Conservation (phyloP, 1,140 invertebrate species). For the Dufourea novaeangliae region DNA sequence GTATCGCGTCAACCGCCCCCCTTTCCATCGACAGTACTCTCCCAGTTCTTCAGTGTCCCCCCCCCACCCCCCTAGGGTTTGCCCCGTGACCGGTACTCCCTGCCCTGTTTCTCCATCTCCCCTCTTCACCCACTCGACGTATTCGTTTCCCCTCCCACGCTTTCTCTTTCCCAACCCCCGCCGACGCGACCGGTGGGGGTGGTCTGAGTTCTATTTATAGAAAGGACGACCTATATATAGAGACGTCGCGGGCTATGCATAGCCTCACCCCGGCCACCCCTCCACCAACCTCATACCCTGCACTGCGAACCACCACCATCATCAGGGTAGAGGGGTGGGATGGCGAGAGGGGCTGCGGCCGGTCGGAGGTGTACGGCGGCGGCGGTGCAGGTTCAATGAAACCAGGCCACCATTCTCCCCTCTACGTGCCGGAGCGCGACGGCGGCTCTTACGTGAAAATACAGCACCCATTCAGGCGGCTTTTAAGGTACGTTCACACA, state of each 20-base stretch:
- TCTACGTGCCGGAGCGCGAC: slow-evolving; percentile 16
- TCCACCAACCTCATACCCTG: slow-evolving; percentile 33
- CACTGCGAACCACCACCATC: slow-evolving; percentile 59
- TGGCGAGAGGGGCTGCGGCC: slow-evolving; percentile 35
- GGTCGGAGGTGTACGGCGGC: slow-evolving; percentile 54
- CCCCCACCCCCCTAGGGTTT: not conserved
- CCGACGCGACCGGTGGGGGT: slow-evolving; percentile 26
- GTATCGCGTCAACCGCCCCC: not conserved
- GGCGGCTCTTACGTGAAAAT: slow-evolving; percentile 68
- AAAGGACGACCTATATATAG: slow-evolving; percentile 78
- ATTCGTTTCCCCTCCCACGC: not conserved
- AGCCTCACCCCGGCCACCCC: slow-evolving; percentile 59
- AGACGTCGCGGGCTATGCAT: slow-evolving; percentile 77
- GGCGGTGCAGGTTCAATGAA: slow-evolving; percentile 78
- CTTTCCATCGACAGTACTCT: not conserved
- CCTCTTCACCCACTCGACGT: not conserved
- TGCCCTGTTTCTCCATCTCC: not conserved
- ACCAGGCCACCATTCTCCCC: slow-evolving; percentile 74
- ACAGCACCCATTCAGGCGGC: slow-evolving; percentile 70
- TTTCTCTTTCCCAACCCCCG: not conserved
- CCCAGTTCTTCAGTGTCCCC: not conserved
- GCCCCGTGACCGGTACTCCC: not conserved
- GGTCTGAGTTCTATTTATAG: slow-evolving; percentile 78
- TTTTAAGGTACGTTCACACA: slow-evolving; percentile 62
- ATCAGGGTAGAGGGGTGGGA: too few species aligned